A percentile compares a stretch with the other conserved stretches of the same genome.
phyloP scores from a whole-genome alignment of 2,113 vertebrate species.

The Oryzias melastigma region DNA sequence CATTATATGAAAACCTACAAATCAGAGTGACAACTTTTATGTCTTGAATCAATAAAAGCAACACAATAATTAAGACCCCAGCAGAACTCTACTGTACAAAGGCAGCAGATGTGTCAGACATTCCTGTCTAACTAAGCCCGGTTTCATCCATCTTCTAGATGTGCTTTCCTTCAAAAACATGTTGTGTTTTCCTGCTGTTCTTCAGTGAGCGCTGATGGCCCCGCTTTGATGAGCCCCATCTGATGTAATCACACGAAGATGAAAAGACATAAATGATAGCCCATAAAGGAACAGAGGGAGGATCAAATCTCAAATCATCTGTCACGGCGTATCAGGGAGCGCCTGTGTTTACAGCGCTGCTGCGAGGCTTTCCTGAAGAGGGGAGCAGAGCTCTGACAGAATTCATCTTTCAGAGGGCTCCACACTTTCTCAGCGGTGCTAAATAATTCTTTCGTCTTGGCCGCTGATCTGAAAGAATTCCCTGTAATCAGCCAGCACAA shows the following conservation, averaged over 20 bases:
- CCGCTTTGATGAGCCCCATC: conserved; percentile 42
- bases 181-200: conserved; percentile 19
- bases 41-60: conserved; percentile 1
- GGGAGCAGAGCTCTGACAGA: conserved; percentile 36
- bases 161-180: conserved; percentile 11
- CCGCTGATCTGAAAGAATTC: conserved; percentile 13
- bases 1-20: neutral
- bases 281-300: conserved; percentile 38
- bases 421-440: conserved; percentile 13
- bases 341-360: conserved; percentile 51
- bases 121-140: neutral
- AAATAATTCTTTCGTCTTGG: conserved; percentile 24
- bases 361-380: conserved; percentile 41
- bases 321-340: conserved; percentile 15
- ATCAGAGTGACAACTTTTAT: neutral
- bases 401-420: conserved; percentile 24
- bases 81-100: neutral
- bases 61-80: neutral
- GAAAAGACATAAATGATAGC: conserved; percentile 54
- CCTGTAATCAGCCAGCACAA: conserved; percentile 8
- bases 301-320: conserved; percentile 49
- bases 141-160: neutral
- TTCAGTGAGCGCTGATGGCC: conserved; percentile 24
- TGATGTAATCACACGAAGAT: conserved; percentile 50
- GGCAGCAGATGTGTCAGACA: neutral